phyloP scores from a whole-genome alignment of 2,888 invertebrate species.

The Trachelus stipa region DNA sequence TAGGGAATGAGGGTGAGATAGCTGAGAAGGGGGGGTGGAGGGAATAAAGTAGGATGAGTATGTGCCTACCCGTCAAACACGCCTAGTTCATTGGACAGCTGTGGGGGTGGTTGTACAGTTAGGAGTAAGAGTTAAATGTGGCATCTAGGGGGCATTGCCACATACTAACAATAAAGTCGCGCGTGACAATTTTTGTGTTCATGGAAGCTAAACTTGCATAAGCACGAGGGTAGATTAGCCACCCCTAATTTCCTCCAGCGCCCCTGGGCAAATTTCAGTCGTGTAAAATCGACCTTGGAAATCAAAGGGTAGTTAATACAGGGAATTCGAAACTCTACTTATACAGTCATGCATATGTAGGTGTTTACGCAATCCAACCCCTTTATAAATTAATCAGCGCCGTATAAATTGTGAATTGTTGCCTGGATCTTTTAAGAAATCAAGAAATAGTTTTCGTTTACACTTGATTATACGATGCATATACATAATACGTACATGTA shows the following conservation, averaged over 20 bases:
- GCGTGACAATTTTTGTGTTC: background rate
- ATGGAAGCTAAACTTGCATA: background rate
- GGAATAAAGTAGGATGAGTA: background rate
- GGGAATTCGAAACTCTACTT: background rate
- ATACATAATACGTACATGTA: background rate
- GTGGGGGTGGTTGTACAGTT: background rate
- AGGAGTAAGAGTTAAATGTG: background rate
- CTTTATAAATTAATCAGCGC: background rate
- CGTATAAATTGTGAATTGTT: background rate
- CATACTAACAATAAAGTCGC: background rate
- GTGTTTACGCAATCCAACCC: background rate
- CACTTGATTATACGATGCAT: background rate
- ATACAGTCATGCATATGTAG: background rate
- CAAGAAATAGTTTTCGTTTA: background rate
- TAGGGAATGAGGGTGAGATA: background rate
- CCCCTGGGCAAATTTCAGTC: background rate
- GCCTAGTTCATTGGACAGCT: background rate
- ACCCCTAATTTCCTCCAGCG: background rate
- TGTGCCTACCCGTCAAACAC: background rate
- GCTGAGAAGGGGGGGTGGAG: background rate
- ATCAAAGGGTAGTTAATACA: background rate
- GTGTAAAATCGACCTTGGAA: background rate
- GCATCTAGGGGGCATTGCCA: background rate
- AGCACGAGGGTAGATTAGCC: background rate
- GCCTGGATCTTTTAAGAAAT: background rate